phyloP scores from a whole-genome alignment of 2,113 vertebrate species.

The Nycticorax nycticorax region DNA sequence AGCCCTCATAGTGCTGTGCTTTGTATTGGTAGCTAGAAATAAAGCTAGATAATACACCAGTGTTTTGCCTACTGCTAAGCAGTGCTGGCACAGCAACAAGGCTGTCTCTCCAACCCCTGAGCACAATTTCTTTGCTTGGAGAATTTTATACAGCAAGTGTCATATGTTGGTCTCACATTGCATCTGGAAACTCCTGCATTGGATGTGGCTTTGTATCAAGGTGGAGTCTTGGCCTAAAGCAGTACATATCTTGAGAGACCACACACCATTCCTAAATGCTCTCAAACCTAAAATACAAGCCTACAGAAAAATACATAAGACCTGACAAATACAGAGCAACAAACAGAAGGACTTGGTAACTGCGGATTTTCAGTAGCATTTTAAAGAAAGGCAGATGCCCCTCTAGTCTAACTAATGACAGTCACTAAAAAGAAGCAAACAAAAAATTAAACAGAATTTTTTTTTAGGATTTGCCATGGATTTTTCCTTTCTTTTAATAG shows the following conservation, averaged over 20 bases:
- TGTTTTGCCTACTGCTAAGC: background rate
- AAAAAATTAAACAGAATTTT: background rate
- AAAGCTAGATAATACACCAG: background rate
- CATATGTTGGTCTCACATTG: fast-evolving
- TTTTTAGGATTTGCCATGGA: background rate
- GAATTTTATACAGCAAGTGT: background rate
- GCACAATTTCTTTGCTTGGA: background rate
- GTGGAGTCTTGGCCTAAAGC: background rate
- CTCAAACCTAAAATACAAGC: background rate
- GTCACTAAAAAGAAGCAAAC: background rate
- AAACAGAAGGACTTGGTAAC: background rate
- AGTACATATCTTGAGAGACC: background rate
- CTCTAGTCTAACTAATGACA: background rate
- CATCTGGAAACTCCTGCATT: background rate
- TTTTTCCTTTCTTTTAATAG: background rate
- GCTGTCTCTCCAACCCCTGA: background rate
- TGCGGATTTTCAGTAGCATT: background rate
- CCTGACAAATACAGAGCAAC: background rate
- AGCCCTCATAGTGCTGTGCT: background rate
- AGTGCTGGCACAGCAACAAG: background rate
- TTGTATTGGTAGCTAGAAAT: background rate
- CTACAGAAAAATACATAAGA: background rate
- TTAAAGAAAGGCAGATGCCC: background rate
- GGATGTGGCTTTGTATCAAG: background rate
- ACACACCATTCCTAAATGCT: background rate